Evolutionary conservation across 1,140 invertebrate genomes (phyloP).

Genomic region (Bombus balteatus): DNA sequence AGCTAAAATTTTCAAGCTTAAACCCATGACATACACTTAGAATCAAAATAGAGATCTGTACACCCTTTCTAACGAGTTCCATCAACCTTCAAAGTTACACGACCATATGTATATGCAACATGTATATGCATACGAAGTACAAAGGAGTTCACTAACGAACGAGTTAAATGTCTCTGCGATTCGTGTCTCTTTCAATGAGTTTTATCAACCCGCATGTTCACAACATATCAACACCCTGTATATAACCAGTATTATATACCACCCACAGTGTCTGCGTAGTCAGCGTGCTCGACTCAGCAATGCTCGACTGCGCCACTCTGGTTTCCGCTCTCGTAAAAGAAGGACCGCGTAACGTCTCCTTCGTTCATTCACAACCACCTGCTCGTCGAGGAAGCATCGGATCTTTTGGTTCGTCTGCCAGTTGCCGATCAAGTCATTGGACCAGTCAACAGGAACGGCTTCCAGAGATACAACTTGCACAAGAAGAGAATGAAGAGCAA

Average conservation of each 20-base stretch:
- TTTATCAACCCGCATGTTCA: neutral
- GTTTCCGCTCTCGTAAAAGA: constrained; percentile 70
- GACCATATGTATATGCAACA: neutral
- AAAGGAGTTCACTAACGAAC: neutral
- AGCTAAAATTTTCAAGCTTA: neutral
- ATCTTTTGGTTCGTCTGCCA: constrained; percentile 4
- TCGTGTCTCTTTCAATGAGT: neutral
- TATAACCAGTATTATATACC: neutral
- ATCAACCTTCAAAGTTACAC: neutral
- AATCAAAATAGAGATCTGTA: no score
- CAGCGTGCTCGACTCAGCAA: constrained; percentile 36
- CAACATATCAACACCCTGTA: neutral
- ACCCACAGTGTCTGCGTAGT: constrained; percentile 41
- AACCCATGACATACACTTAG: neutral
- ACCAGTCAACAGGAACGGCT: neutral
- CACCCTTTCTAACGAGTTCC: neutral
- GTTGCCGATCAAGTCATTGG: no score
- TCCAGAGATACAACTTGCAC: neutral
- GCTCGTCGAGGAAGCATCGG: constrained; percentile 72
- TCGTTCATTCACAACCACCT: constrained; percentile 77
- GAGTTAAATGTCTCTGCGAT: neutral
- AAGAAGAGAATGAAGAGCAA: constrained; percentile 59
- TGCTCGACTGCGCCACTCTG: constrained; percentile 73
- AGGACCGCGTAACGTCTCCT: constrained; percentile 64
- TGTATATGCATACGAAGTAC: neutral